phyloP scores from a whole-genome alignment of 2,888 invertebrate species.

The Galerucella pusilla region DNA sequence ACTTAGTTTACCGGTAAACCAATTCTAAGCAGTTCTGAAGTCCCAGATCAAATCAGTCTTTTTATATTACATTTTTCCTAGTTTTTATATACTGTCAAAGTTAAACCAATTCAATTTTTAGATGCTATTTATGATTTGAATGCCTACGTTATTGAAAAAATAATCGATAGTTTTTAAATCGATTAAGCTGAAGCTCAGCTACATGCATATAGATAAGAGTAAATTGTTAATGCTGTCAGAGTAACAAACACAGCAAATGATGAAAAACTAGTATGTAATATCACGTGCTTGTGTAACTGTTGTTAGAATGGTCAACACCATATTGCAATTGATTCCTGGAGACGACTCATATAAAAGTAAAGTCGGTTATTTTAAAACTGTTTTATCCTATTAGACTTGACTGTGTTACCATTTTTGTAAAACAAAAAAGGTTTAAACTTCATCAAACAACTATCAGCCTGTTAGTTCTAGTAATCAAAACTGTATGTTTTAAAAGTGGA shows the following conservation, averaged over 20 bases:
- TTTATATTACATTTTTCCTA: no score
- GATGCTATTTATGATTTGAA: no score
- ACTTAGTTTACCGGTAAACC: no score
- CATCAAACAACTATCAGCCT: slow-evolving; percentile 4
- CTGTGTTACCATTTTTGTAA: slow-evolving; percentile 29
- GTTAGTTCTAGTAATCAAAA: slow-evolving; percentile 20
- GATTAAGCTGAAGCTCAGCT: background rate
- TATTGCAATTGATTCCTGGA: slow-evolving; percentile 34
- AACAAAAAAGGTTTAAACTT: slow-evolving; percentile 23
- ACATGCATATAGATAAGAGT: background rate
- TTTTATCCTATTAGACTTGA: slow-evolving; percentile 25
- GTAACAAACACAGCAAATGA: slow-evolving; percentile 12
- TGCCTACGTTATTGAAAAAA: no score
- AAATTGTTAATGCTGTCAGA: background rate
- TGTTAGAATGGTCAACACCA: slow-evolving; percentile 26
- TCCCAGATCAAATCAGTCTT: no score
- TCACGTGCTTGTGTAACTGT: slow-evolving; percentile 27
- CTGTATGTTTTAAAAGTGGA: background rate
- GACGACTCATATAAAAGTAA: slow-evolving; percentile 28
- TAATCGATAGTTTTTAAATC: no score
- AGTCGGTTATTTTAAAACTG: slow-evolving; percentile 27
- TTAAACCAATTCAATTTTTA: no score
- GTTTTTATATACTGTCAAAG: no score
- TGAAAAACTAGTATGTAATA: slow-evolving; percentile 24
- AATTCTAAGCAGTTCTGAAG: no score